Evolutionary conservation across 2,888 invertebrate species (phyloP).

Genomic region (Perizoma affinitatum): DNA sequence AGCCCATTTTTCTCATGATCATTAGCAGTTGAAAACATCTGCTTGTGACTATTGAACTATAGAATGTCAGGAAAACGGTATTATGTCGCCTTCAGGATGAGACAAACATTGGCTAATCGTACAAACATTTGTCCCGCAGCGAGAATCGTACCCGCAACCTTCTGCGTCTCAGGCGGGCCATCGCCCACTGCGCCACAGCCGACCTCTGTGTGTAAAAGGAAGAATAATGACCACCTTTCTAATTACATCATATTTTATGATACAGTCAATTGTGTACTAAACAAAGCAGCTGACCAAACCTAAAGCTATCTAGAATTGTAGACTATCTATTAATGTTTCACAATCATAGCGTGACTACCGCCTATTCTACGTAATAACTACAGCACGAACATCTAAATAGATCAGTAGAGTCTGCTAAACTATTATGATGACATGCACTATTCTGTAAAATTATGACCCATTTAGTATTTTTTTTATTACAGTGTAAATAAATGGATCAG

Average conservation of each 20-base stretch:
- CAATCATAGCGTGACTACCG: constrained; percentile 32
- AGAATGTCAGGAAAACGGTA: no score
- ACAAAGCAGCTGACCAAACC: constrained; percentile 3
- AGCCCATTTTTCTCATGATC: no score
- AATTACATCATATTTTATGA: constrained; percentile 11
- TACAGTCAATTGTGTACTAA: constrained; percentile 6
- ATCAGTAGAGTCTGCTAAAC: constrained; percentile 28
- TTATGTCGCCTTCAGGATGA: no score
- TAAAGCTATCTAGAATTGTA: constrained; percentile 8
- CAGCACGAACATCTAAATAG: constrained; percentile 27
- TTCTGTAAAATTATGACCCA: constrained; percentile 4
- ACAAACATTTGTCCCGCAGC: no score
- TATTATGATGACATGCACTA: constrained; percentile 14
- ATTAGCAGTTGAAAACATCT: no score
- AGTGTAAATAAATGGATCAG: no score
- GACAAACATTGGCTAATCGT: no score
- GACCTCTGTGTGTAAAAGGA: no score
- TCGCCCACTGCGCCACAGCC: no score
- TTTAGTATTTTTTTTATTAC: background rate
- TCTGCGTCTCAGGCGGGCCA: no score
- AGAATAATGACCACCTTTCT: constrained; percentile 19
- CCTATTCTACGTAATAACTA: constrained; percentile 29
- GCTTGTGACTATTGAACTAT: no score
- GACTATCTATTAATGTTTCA: constrained; percentile 17
- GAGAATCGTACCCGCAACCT: no score